phyloP scores from a whole-genome alignment of 2,888 invertebrate species.

The Campopleginae sp. region DNA sequence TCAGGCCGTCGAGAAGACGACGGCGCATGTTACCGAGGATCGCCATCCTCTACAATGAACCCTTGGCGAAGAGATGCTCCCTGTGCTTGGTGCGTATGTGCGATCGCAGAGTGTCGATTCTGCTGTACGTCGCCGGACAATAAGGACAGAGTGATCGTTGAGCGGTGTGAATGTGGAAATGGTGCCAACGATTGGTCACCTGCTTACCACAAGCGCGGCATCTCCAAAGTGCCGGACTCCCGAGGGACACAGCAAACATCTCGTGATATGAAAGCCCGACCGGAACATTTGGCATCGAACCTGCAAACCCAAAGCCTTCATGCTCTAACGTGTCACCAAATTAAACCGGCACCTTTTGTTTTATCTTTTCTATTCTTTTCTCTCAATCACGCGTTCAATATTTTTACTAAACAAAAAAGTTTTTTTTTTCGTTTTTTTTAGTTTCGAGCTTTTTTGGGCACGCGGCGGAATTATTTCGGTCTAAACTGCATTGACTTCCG shows the following conservation, averaged over 20 bases:
- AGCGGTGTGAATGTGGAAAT: constrained; percentile 93
- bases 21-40: constrained; percentile 79
- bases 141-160: constrained; percentile 93
- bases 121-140: constrained; percentile 94
- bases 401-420: constrained; percentile 7
- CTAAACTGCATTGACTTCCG: not conserved
- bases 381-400: constrained; percentile 33
- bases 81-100: constrained; percentile 92
- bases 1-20: constrained; percentile 70
- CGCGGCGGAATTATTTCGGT: too few species aligned
- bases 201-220: constrained; percentile 94
- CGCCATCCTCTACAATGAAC: constrained; percentile 80
- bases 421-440: not conserved
- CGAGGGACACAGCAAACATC: constrained; percentile 91
- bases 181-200: constrained; percentile 95
- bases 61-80: constrained; percentile 77
- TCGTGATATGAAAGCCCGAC: constrained; percentile 90
- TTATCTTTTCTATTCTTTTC: too few species aligned
- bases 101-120: constrained; percentile 93
- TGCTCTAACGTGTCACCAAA: constrained; percentile 71
- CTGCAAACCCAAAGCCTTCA: constrained; percentile 82
- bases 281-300: constrained; percentile 81
- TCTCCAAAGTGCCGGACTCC: constrained; percentile 91
- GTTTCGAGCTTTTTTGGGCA: constrained; percentile 1
- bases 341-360: constrained; percentile 55